phyloP scores from a whole-genome alignment of 2,113 vertebrate genomes.

The Aix galericulata region DNA sequence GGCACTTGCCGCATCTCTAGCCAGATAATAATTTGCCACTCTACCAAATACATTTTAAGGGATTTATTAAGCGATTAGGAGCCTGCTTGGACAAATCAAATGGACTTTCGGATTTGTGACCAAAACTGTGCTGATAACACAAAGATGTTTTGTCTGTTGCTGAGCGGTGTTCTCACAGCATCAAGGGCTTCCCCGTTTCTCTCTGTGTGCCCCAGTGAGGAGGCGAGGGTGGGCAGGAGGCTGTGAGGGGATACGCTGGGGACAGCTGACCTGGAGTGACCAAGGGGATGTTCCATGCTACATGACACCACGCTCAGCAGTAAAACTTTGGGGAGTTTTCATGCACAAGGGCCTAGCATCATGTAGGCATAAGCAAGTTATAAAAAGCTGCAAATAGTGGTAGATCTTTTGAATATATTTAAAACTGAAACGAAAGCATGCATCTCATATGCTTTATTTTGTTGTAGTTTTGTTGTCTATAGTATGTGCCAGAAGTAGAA shows the following conservation, averaged over 20 bases:
- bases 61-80: conserved; percentile 43
- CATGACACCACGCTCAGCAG: neutral
- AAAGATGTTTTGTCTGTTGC: neutral
- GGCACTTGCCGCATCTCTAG: neutral
- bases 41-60: neutral
- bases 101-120: neutral
- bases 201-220: neutral
- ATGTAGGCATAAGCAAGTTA: neutral
- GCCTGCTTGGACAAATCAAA: conserved; percentile 17
- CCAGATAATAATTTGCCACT: conserved; percentile 35
- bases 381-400: neutral
- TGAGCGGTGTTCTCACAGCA: neutral
- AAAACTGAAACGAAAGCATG: neutral
- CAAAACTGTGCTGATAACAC: neutral
- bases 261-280: neutral
- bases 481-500: neutral
- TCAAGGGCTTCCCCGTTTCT: neutral
- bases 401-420: neutral
- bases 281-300: neutral
- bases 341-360: neutral
- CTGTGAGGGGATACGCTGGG: neutral
- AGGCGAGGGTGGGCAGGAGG: neutral
- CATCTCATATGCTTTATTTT: neutral
- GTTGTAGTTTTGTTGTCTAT: neutral
- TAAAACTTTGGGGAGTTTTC: neutral